A percentile compares a stretch with the other conserved stretches of the same genome.
Conservation (phyloP, 2,797 vertebrate species). For the Vireo griseus region DNA sequence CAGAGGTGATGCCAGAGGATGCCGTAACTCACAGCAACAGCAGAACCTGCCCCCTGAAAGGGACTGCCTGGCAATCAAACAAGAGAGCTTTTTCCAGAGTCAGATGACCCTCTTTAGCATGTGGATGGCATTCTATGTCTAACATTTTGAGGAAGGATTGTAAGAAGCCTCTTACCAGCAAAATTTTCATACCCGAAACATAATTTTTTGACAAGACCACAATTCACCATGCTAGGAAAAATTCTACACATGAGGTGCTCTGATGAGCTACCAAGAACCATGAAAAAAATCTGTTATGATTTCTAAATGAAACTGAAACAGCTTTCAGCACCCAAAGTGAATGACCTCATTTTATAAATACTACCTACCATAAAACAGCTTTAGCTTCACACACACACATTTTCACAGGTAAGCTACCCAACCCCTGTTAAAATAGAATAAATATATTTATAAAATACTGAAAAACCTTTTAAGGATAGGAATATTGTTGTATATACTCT, state of each 20-base stretch:
- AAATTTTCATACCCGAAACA: not conserved
- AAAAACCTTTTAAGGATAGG: not conserved
- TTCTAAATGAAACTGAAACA: not conserved
- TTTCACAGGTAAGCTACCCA: not conserved
- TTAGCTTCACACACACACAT: not conserved
- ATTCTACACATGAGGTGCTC: not conserved
- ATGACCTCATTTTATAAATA: not conserved
- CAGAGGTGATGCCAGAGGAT: not conserved
- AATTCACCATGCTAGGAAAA: not conserved
- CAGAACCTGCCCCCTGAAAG: not conserved
- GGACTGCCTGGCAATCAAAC: not conserved
- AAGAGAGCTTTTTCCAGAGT: not conserved
- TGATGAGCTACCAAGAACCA: not conserved
- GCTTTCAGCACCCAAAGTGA: not conserved
- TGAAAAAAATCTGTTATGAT: not conserved
- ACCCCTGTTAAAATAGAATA: not conserved
- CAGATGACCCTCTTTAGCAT: not conserved
- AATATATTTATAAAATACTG: not conserved
- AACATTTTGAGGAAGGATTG: not conserved
- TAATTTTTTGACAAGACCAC: not conserved
- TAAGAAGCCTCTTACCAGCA: not conserved
- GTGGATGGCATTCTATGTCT: not conserved
- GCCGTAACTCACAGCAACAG: not conserved
- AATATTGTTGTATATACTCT: not conserved
- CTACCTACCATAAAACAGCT: not conserved